Evolutionary conservation across 2,888 invertebrate species (phyloP).

Genomic region (Gymnocheta viridis): DNA sequence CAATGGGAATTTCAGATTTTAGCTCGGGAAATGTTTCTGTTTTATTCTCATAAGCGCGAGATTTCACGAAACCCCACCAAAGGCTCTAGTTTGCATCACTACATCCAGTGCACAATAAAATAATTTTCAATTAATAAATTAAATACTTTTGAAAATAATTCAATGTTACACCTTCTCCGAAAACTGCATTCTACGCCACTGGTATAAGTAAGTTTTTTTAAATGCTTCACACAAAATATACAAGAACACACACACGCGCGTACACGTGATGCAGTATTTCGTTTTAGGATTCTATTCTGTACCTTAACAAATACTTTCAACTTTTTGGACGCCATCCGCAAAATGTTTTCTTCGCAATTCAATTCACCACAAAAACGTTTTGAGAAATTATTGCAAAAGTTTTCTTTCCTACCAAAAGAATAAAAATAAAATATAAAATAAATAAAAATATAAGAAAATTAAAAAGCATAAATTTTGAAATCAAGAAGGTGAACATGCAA

Average conservation of each 20-base stretch:
- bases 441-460: constrained; percentile 73
- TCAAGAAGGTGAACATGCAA: constrained; percentile 66
- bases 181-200: constrained; percentile 11
- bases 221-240: neutral
- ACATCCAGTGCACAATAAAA: too few species aligned
- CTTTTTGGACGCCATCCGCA: constrained; percentile 81
- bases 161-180: neutral
- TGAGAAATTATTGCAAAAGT: constrained; percentile 81
- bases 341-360: constrained; percentile 80
- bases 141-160: too few species aligned
- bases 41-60: too few species aligned
- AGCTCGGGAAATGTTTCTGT: too few species aligned
- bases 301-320: constrained; percentile 72
- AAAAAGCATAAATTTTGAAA: constrained; percentile 79
- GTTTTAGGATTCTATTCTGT: constrained; percentile 25
- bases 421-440: neutral
- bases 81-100: too few species aligned
- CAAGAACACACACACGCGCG: neutral
- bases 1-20: too few species aligned
- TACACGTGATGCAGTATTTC: constrained; percentile 9
- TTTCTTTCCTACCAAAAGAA: constrained; percentile 71
- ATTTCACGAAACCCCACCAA: too few species aligned
- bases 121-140: too few species aligned
- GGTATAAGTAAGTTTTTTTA: constrained; percentile 2
- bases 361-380: constrained; percentile 81